These are phyloP conservation scores for Lasioglossum zephyrum DNA, from an alignment of 2,888 invertebrate genomes.

Conservation along the genomic window DNA sequence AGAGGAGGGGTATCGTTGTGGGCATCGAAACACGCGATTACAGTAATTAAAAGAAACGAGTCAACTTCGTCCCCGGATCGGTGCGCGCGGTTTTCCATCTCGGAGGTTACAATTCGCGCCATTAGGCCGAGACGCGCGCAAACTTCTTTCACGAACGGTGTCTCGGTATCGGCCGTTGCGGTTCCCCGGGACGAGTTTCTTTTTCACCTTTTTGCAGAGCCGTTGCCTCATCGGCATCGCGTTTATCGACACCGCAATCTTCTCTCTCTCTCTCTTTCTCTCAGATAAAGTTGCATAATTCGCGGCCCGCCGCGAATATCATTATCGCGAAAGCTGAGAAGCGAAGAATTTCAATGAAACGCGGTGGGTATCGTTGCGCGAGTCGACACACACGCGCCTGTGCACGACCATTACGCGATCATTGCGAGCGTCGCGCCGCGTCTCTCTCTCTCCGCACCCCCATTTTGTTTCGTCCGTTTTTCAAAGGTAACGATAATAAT, in stretches of 20 bases:
- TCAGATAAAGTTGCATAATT: constrained; percentile 52
- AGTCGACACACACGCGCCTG: background rate
- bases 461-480: constrained; percentile 26
- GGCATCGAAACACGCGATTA: background rate
- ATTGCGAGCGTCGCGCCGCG: constrained; percentile 9
- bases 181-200: constrained; percentile 22
- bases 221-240: constrained; percentile 27
- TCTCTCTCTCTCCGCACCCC: background rate
- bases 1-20: background rate
- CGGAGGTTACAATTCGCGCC: constrained; percentile 32
- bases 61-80: constrained; percentile 19
- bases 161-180: constrained; percentile 4
- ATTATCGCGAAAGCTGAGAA: constrained; percentile 58
- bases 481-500: constrained; percentile 48
- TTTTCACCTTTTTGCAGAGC: constrained; percentile 24
- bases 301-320: constrained; percentile 52
- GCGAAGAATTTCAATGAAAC: constrained; percentile 54
- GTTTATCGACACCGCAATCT: constrained; percentile 55
- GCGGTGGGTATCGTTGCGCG: constrained; percentile 14
- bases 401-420: constrained; percentile 30
- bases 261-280: background rate
- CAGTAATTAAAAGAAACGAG: constrained; percentile 41
- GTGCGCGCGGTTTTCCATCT: constrained; percentile 5
- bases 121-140: constrained; percentile 33
- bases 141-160: constrained; percentile 27